A percentile compares a stretch with the other conserved stretches of the same genome.
Conservation (phyloP, 1,140 invertebrate species). For the Asbolus verrucosus region DNA sequence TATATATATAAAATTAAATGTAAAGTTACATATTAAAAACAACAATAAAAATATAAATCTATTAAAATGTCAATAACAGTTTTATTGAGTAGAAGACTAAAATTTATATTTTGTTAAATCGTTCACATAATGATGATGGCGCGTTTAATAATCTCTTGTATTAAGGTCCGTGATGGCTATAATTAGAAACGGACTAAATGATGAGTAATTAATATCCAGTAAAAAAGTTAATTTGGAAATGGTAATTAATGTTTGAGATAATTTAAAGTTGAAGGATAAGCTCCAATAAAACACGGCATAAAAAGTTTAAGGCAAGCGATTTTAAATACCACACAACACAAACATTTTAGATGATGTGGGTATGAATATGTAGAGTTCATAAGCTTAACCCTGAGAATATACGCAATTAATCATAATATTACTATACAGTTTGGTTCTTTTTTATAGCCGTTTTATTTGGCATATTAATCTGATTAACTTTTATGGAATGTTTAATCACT, state of each 20-base stretch:
- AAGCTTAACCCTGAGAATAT: constrained; percentile 24
- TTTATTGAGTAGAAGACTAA: too few species aligned
- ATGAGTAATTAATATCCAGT: constrained; percentile 46
- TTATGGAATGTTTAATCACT: constrained; percentile 1
- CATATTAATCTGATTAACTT: constrained; percentile 5
- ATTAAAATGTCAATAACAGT: too few species aligned
- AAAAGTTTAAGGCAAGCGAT: constrained; percentile 24
- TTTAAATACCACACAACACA: constrained; percentile 36
- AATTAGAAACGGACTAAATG: constrained; percentile 45
- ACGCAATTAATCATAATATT: constrained; percentile 34
- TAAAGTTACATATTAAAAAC: too few species aligned
- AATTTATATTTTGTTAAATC: too few species aligned
- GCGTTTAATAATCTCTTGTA: constrained; percentile 11
- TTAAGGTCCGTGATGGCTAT: constrained; percentile 31
- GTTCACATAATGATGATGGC: constrained; percentile 4
- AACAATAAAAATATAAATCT: too few species aligned
- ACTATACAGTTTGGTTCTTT: neutral
- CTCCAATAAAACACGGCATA: constrained; percentile 40
- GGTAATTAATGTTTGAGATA: constrained; percentile 45
- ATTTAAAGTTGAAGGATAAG: constrained; percentile 42
- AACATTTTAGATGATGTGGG: constrained; percentile 25
- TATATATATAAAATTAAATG: too few species aligned
- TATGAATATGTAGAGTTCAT: constrained; percentile 2
- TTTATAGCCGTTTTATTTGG: constrained; percentile 14
- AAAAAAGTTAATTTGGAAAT: constrained; percentile 46